Conservation (phyloP, 1,140 invertebrate species). For the Eupeodes corollae region DNA sequence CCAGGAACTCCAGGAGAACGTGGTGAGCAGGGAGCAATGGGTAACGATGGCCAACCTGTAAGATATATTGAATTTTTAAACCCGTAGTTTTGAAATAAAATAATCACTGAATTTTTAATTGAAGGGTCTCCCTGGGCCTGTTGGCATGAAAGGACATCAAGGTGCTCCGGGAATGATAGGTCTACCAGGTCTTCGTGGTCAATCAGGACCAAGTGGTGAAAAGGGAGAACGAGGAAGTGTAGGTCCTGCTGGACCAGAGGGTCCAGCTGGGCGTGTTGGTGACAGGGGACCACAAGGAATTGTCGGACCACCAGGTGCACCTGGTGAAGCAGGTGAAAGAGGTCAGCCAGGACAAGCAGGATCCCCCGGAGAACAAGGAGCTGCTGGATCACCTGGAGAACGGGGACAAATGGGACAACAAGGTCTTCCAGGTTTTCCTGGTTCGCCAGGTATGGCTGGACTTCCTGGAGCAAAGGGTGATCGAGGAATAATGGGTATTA, state of each 20-base stretch:
- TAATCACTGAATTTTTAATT: conserved; percentile 8
- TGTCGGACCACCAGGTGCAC: conserved; percentile 56
- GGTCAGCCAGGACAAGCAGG: conserved; percentile 64
- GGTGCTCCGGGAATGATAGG: conserved; percentile 62
- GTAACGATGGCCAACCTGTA: conserved; percentile 58
- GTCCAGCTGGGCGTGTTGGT: conserved; percentile 42
- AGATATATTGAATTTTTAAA: conserved; percentile 10
- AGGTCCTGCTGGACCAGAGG: conserved; percentile 52
- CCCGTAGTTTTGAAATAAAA: neutral
- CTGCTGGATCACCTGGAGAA: conserved; percentile 56
- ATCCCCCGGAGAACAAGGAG: conserved; percentile 58
- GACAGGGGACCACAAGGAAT: conserved; percentile 37
- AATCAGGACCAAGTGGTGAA: conserved; percentile 49
- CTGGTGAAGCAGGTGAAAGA: conserved; percentile 61
- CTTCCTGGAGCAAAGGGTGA: conserved; percentile 62
- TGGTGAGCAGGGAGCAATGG: conserved; percentile 55
- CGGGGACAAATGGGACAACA: conserved; percentile 47
- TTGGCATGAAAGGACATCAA: conserved; percentile 62
- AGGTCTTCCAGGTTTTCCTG: conserved; percentile 52
- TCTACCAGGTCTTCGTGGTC: conserved; percentile 56
- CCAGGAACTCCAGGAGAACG: conserved; percentile 52
- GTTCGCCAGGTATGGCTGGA: conserved; percentile 51
- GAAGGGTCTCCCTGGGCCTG: conserved; percentile 53
- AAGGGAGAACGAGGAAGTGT: conserved; percentile 59
- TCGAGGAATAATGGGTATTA: conserved; percentile 52